Evolutionary conservation across 1,140 invertebrate species (phyloP), one percentile per base, ranked within the genome.

Genomic region (Neodiprion pinetum): DNA sequence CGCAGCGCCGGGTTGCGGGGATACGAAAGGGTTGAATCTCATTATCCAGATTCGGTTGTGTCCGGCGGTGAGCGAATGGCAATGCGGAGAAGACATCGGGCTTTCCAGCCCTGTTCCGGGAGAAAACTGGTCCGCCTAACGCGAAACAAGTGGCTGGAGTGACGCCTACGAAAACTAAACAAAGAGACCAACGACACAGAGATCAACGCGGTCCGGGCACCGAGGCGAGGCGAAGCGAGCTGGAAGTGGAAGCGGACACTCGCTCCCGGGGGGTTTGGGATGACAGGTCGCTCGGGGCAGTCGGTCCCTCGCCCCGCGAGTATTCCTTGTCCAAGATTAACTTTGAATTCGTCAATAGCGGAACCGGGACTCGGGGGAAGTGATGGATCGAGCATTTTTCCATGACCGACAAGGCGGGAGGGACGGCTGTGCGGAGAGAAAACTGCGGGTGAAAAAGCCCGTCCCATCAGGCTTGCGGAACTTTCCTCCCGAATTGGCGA

Each of bases 231-330:
- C 81, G 78, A 40, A 40, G 28, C 28, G n/a, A 9, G 11, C n/a
- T 61, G 11, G 11, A 61, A 61, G 53, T 61, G 53, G 53, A 61
- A 61, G 53, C 53, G 53, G 53, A 61, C 53, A 74, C 77, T 40
- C 28, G 28, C 28, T 83, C 82, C 77, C 82, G 75, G 75, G 82
- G 82, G 82, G 78, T 83, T 84, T 80, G 76, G 78, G 80, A 83
- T 83, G 82, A 83, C 82, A 83, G 82, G 81, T 82, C 78, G 76
- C 80, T 74, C 79, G 75, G 70, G 72, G 77, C 77, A 70, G 12
- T 14, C 61, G 11, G 67, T 66, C 72, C 67, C 76, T 50, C 74
- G 28, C 67, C 67, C 67, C 49, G 66, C 68, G 76, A 76, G 75
- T 78, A 72, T 71, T 77, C 78, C 79, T 74, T 80, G 75, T 53